These are phyloP conservation scores for Antheraea pernyi DNA, from an alignment of 1,140 invertebrate genomes.

Conservation along the genomic window DNA sequence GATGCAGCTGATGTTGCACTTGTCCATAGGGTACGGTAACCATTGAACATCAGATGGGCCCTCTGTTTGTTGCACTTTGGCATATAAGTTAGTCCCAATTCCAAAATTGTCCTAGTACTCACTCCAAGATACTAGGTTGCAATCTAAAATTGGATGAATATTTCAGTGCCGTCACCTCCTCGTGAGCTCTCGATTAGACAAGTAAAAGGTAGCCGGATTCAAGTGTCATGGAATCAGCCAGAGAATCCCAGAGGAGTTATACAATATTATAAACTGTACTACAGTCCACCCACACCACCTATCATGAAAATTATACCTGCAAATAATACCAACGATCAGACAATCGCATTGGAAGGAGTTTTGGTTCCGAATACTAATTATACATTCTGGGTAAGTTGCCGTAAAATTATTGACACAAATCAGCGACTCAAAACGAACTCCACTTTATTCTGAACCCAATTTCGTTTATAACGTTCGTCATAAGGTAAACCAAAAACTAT, in stretches of 20 bases:
- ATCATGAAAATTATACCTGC: conserved; percentile 24
- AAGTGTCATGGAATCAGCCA: conserved; percentile 86
- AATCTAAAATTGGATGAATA: not conserved
- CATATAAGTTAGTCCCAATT: too few relatives aligned
- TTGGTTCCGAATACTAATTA: conserved; percentile 84
- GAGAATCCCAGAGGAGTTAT: conserved; percentile 82
- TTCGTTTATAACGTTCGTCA: too few relatives aligned
- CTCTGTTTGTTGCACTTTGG: too few relatives aligned
- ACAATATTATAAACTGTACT: conserved; percentile 82
- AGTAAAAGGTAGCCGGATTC: conserved; percentile 81
- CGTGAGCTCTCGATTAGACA: conserved; percentile 83
- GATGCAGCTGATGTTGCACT: too few relatives aligned
- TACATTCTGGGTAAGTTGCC: conserved; percentile 85
- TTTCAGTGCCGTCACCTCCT: conserved; percentile 82
- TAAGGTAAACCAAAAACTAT: too few relatives aligned
- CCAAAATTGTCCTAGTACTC: too few relatives aligned
- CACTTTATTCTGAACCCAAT: too few relatives aligned
- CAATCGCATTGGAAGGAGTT: conserved; percentile 75
- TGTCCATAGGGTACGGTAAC: too few relatives aligned
- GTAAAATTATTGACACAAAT: too few relatives aligned
- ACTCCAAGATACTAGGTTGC: too few relatives aligned
- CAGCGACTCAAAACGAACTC: too few relatives aligned
- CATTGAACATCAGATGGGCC: too few relatives aligned
- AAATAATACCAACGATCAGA: conserved; percentile 65
- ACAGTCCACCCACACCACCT: conserved; percentile 79